Base-by-base conservation (phyloP, 1,140 invertebrate genomes). In the Megalopta genalis region DNA sequence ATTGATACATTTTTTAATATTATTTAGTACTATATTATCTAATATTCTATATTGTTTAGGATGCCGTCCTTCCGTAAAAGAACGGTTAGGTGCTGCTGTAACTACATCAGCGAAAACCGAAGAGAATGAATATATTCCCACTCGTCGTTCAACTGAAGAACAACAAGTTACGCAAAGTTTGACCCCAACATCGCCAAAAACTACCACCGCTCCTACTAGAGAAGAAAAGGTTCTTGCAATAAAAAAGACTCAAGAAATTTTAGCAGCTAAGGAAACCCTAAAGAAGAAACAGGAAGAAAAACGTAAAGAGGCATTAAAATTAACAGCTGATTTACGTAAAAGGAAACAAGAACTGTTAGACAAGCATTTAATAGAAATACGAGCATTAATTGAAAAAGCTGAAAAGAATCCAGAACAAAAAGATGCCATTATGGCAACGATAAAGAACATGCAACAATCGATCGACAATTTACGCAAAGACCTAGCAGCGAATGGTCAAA, bases 291-390 rank as follows among this genome's bases (percentile, higher is more conserved):
- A 95, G 49, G 95, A 96, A 83, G 94, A 95, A 79, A 95, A 96
- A 72, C 93, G 94, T 37, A 93, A 95, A 88, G 96, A 96, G 84
- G 95, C 95, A 14, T 87, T 95, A 6, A 96, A 96, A 86, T 93
- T 97, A 21, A 95, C 95, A 21, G 94, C 94, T 64, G 95, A 97
- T 89, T 91, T 97, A 64, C 94, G 96, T 14, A 96, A 96, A 83
- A 92, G 96, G 0, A 97, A 97, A 81, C 96, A 97, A 88, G 95
- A 96, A 82, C 88, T 98, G 25, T 87, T 98, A 7, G 94, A 97
- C 69, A 97, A 96, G 81, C 96, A 97, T 87, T 90, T 98, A 18
- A 94, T 95, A 21, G 96, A 98, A 84, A 96, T 98, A 86, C 96
- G 95, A 84, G 90, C 95, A 67, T 90, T 97, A 8, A 95, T 98